phyloP scores from a whole-genome alignment of 2,113 vertebrate species.

The Macrotis lagotis region DNA sequence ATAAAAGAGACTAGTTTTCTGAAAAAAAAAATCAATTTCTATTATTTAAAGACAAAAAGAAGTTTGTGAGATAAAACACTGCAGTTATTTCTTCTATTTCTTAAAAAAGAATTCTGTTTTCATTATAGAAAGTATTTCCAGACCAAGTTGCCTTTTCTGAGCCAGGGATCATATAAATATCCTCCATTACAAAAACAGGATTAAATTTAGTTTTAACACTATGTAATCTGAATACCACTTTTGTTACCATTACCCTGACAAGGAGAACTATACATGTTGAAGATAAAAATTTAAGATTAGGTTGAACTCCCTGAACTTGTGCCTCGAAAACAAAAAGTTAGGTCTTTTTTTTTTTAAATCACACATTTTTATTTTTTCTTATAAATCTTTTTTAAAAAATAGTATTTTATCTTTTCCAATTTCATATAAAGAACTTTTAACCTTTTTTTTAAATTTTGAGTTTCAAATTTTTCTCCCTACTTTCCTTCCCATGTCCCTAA shows the following conservation, averaged over 20 bases:
- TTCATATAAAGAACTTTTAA: background rate
- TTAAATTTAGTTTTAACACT: background rate
- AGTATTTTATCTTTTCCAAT: background rate
- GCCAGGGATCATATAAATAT: background rate
- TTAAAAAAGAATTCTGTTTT: conserved; percentile 31
- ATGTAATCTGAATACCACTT: background rate
- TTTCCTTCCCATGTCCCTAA: background rate
- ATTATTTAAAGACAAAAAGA: conserved; percentile 15
- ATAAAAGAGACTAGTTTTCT: background rate
- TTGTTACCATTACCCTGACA: background rate
- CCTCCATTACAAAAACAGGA: background rate
- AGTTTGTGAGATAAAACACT: conserved; percentile 28
- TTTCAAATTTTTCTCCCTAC: background rate
- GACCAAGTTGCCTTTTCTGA: background rate
- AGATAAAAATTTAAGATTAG: background rate
- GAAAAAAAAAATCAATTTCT: background rate
- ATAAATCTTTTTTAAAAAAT: too few relatives aligned
- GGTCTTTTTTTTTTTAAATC: background rate
- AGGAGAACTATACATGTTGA: background rate
- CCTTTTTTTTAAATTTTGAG: background rate
- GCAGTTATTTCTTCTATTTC: background rate
- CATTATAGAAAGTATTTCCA: conserved; percentile 14
- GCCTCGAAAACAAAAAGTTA: background rate
- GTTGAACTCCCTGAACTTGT: background rate
- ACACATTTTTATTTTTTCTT: background rate